Percentiles rank a stretch among this genome's conserved stretches.
phyloP scores from a whole-genome alignment of 2,888 invertebrate genomes.

The Arrhopalites spinosus region DNA sequence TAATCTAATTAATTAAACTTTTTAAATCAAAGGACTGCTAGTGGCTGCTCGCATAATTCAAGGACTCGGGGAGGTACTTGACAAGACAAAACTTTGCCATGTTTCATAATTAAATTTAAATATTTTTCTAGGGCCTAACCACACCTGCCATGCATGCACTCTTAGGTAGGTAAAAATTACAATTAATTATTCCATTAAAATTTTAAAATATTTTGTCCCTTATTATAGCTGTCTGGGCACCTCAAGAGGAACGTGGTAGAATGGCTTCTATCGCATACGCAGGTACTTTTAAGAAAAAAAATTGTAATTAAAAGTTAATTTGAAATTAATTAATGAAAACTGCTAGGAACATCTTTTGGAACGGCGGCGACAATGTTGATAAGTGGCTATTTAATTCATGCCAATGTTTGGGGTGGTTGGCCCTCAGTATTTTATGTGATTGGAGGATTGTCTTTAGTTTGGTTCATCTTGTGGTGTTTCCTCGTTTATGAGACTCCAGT shows the following conservation, averaged over 20 bases:
- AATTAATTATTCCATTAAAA: not conserved
- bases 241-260: conserved; percentile 56
- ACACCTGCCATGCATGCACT: conserved; percentile 56
- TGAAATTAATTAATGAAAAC: not conserved
- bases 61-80: conserved; percentile 73
- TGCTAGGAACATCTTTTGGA: conserved; percentile 88
- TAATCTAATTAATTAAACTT: no score
- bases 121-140: conserved; percentile 57
- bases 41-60: conserved; percentile 75
- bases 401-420: conserved; percentile 79
- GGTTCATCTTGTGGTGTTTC: conserved; percentile 80
- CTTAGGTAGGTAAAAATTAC: not conserved
- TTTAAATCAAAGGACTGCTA: conserved; percentile 63
- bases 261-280: conserved; percentile 57
- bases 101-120: no score
- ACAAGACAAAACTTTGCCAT: not conserved
- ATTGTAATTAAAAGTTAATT: not conserved
- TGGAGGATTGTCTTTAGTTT: conserved; percentile 73
- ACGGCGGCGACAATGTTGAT: conserved; percentile 81
- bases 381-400: conserved; percentile 78
- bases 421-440: conserved; percentile 86
- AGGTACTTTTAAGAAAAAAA: conserved; percentile 37
- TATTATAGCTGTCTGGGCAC: conserved; percentile 56
- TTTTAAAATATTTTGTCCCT: no score
- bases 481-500: conserved; percentile 75